Evolutionary conservation across 2,888 invertebrate genomes (phyloP).

Genomic region (Epinotia ramella): DNA sequence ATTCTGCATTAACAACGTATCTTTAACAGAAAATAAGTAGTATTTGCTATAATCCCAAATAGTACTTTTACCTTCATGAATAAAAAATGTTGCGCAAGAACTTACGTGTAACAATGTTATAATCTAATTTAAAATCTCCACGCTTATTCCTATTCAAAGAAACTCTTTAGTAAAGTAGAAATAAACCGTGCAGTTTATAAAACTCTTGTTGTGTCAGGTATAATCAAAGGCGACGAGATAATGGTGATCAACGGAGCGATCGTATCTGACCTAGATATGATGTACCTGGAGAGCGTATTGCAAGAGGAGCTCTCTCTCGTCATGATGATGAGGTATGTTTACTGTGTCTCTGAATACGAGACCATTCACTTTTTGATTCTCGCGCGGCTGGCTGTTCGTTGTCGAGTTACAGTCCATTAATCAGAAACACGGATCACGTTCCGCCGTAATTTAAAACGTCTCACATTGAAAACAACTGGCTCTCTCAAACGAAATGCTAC

Average conservation of each 20-base stretch:
- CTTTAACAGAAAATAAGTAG: too few relatives aligned
- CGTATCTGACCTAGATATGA: conserved; percentile 99
- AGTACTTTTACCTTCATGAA: not conserved
- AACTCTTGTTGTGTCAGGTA: conserved; percentile 88
- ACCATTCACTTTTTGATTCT: conserved; percentile 43
- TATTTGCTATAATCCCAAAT: not conserved
- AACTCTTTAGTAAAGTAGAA: conserved; percentile 56
- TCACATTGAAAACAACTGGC: conserved; percentile 31
- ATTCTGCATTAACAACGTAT: too few relatives aligned
- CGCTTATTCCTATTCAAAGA: not conserved
- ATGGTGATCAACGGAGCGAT: conserved; percentile 99
- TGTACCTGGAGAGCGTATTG: conserved; percentile 98
- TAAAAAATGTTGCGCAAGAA: not conserved
- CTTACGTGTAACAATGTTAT: not conserved
- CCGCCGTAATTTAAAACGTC: conserved; percentile 24
- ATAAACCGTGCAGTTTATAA: conserved; percentile 63
- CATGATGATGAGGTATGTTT: conserved; percentile 95
- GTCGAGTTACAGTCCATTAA: conserved; percentile 44
- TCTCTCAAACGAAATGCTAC: conserved; percentile 24
- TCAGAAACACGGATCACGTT: conserved; percentile 38
- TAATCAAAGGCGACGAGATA: conserved; percentile 99
- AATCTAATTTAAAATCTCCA: conserved; percentile 2
- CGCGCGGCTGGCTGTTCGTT: conserved; percentile 34
- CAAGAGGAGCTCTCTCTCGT: conserved; percentile 97
- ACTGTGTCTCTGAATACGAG: conserved; percentile 17